These are phyloP conservation scores for Baronia brevicornis DNA, from an alignment of 2,888 invertebrate species.

Conservation along the genomic window DNA sequence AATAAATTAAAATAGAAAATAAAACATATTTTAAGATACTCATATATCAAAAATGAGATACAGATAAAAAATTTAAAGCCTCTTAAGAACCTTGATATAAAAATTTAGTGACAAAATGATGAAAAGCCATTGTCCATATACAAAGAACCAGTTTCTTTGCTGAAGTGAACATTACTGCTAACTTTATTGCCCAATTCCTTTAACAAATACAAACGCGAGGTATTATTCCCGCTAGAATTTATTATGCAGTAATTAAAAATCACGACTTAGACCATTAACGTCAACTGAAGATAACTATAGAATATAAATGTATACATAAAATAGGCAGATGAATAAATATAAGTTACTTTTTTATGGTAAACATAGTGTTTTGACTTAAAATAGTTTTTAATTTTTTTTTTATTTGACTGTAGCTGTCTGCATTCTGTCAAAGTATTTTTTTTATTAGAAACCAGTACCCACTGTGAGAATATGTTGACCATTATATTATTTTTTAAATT, in stretches of 20 bases:
- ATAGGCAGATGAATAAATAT: constrained; percentile 12
- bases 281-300: constrained; percentile 10
- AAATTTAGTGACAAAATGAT: constrained; percentile 15
- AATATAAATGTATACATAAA: constrained; percentile 17
- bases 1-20: no score
- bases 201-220: constrained; percentile 16
- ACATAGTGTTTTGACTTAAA: constrained; percentile 1
- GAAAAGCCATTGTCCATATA: constrained; percentile 13
- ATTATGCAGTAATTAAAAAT: constrained; percentile 18
- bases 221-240: constrained; percentile 12
- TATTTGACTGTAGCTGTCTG: not conserved
- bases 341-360: constrained; percentile 12
- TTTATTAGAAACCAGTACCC: no score
- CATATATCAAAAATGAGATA: no score
- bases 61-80: no score
- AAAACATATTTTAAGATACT: no score
- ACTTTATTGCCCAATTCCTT: constrained; percentile 17
- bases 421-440: not conserved
- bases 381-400: constrained; percentile 6
- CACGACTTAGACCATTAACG: constrained; percentile 15
- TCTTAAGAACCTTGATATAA: no score
- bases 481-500: no score
- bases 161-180: constrained; percentile 9
- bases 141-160: constrained; percentile 15
- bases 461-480: no score